Evolutionary conservation across 2,113 vertebrate genomes (phyloP).

Genomic region (Myocastor coypus): DNA sequence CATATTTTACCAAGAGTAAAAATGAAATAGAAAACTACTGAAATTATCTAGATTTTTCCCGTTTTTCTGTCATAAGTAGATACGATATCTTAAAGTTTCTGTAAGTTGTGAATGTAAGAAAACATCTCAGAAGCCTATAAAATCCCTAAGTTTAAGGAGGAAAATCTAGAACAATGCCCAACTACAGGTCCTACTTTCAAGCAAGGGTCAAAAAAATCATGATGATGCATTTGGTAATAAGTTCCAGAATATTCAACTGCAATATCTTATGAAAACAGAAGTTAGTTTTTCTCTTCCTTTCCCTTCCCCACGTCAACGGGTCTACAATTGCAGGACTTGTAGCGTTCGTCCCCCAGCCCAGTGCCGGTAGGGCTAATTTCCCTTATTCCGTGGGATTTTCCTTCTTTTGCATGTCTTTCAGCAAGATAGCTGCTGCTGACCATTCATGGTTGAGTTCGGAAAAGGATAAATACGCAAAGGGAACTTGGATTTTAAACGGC

Average conservation of each 20-base stretch:
- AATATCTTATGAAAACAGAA: neutral
- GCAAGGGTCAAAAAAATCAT: neutral
- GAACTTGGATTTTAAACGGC: neutral
- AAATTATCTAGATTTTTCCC: neutral
- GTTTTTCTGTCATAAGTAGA: neutral
- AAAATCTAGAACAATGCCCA: neutral
- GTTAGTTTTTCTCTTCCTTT: neutral
- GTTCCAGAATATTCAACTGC: neutral
- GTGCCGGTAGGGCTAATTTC: neutral
- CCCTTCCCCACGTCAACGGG: neutral
- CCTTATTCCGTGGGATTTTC: neutral
- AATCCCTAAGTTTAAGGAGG: neutral
- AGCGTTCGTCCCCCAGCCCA: neutral
- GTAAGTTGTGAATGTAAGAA: neutral
- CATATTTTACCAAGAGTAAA: neutral
- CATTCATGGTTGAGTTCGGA: neutral
- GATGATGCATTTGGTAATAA: neutral
- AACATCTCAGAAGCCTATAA: neutral
- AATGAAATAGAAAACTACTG: slow-evolving; percentile 23
- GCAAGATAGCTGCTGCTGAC: neutral
- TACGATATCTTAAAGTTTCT: neutral
- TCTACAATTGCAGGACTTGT: neutral
- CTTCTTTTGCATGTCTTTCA: neutral
- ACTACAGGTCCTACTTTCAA: neutral
- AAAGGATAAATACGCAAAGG: neutral